Base-by-base conservation (phyloP, 1,140 invertebrate genomes). In the Magallana gigas region DNA sequence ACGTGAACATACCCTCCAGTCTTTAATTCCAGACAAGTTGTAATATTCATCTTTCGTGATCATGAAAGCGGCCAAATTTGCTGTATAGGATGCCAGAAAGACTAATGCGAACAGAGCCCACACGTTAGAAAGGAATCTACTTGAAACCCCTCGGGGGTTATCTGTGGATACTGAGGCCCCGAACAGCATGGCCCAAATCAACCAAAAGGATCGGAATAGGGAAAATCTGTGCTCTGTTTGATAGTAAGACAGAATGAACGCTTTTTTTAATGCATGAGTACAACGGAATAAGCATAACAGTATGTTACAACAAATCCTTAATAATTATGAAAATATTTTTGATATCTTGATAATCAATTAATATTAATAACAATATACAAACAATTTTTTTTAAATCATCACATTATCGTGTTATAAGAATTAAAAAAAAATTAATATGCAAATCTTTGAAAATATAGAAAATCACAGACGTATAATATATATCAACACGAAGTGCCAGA, bases 101-200 rank as follows among this genome's bases (percentile, higher is more conserved):
- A 95, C 95, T 11, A 95, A 88, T 9, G 98, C 98, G 94, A 99
- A 99, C 96, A 99, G 97, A 11, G 99, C 98, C 99, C 98, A 99
- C 87, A 99, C 97, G 94, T 99, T 99, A 29, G 98, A 98, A 97
- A 99, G 98, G 94, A 99, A 99, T 90, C 97, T 57, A 97, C 97
- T 85, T 97, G 94, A 98, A 93, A 99, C 98, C 62, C 98, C 98
- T 92, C 97, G 96, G 0, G 98, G 98, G 76, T 98, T 98, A 95
- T 99, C 98, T 80, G 99, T 97, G 93, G 99, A 98, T 8, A 99
- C 98, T 68, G 98, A 98, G 48, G 99, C 98, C 95, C 98, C 98
- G 95, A 99, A 99, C 18, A 99, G 96, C 59, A 99, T 98, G n/a
- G 99, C 98, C 98, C 98, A 99, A n/a, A 99, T 99, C 86, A 99